Percentiles rank a stretch among this genome's conserved stretches.
Conservation (phyloP, 2,888 invertebrate species). For the Tiphia femorata region DNA sequence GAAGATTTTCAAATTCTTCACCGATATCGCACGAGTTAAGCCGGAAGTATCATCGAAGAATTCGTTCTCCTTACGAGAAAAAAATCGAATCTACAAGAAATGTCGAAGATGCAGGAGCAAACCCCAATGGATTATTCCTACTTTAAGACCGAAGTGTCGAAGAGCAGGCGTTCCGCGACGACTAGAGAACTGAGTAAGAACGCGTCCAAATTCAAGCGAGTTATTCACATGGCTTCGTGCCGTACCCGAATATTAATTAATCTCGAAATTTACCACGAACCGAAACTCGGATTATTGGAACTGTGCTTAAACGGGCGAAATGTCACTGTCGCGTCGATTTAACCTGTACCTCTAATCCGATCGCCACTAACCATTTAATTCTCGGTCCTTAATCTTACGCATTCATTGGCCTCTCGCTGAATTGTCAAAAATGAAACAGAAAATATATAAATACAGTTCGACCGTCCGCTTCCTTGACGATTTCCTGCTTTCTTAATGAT, state of each 20-base stretch:
- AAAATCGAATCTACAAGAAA: no score
- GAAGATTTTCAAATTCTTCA: no score
- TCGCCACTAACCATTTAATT: not conserved
- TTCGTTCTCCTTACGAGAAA: no score
- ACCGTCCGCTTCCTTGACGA: no score
- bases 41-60: no score
- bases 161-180: conserved; percentile 69
- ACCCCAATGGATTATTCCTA: conserved; percentile 68
- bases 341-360: no score
- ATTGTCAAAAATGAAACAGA: not conserved
- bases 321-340: not conserved
- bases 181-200: conserved; percentile 72
- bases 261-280: no score
- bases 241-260: no score
- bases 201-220: conserved; percentile 1
- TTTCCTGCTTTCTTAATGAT: no score
- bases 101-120: conserved; percentile 34
- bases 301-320: not conserved
- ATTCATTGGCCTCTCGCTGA: not conserved
- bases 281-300: no score
- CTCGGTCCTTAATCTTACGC: not conserved
- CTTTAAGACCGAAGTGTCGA: conserved; percentile 70
- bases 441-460: not conserved
- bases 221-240: no score
- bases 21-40: no score